phyloP scores from a whole-genome alignment of 2,888 invertebrate species.

The Schizotus pectinicornis region DNA sequence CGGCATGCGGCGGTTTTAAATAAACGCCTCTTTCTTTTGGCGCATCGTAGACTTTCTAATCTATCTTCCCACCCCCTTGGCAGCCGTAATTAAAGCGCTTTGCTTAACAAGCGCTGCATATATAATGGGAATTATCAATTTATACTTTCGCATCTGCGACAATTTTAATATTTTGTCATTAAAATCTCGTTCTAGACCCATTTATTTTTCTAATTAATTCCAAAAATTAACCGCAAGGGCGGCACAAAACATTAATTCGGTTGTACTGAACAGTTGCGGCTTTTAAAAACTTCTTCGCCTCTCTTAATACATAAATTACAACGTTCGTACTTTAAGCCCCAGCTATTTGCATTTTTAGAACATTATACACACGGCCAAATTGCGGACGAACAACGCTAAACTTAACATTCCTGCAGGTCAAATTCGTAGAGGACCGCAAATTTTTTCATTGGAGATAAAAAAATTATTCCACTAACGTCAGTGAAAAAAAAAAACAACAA shows the following conservation, averaged over 20 bases:
- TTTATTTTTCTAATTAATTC: slow-evolving; percentile 57
- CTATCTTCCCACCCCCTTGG: slow-evolving; percentile 48
- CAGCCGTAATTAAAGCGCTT: slow-evolving; percentile 51
- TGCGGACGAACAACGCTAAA: not conserved
- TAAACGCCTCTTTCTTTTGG: slow-evolving; percentile 40
- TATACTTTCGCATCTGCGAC: slow-evolving; percentile 58
- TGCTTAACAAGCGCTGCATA: slow-evolving; percentile 55
- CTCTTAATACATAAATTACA: slow-evolving; percentile 33
- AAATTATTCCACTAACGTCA: no score
- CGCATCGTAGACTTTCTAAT: slow-evolving; percentile 50
- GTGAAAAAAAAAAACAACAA: no score
- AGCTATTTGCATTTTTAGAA: slow-evolving; percentile 26
- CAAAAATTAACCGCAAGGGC: slow-evolving; percentile 53
- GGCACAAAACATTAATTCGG: slow-evolving; percentile 33
- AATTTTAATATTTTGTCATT: slow-evolving; percentile 59
- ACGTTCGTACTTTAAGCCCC: slow-evolving; percentile 21
- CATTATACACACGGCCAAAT: slow-evolving; percentile 21
- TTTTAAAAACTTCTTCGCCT: slow-evolving; percentile 34
- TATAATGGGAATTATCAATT: slow-evolving; percentile 57
- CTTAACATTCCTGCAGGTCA: no score
- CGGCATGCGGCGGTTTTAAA: slow-evolving; percentile 13
- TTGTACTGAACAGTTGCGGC: slow-evolving; percentile 32
- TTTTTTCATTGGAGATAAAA: no score
- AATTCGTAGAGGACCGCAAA: no score
- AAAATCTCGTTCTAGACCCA: slow-evolving; percentile 55